A percentile compares a stretch with the other conserved stretches of the same genome.
Evolutionary conservation across 2,797 vertebrate species (phyloP).

Genomic region (Nyctibius grandis): DNA sequence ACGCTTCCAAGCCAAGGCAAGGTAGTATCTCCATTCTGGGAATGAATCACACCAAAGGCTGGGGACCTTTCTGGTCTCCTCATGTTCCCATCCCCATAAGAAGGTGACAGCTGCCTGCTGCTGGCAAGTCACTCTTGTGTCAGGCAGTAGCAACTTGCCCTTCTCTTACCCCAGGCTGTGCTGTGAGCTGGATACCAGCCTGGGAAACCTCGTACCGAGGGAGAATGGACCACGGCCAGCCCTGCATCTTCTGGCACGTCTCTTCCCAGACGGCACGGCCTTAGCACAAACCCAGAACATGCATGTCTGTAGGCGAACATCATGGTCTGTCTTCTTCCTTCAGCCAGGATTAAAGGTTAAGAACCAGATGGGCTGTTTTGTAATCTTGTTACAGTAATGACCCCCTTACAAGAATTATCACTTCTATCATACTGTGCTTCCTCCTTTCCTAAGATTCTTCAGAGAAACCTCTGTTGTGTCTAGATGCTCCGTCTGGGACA

Average conservation of each 20-base stretch:
- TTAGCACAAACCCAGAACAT: background rate
- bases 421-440: background rate
- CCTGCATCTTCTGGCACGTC: rapidly evolving
- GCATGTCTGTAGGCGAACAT: background rate
- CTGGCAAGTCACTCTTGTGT: background rate
- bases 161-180: background rate
- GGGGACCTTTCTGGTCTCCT: background rate
- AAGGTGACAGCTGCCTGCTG: rapidly evolving
- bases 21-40: background rate
- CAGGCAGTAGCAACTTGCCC: background rate
- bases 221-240: background rate
- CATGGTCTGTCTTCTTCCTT: background rate
- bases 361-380: background rate
- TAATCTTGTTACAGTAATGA: slow-evolving; percentile 12
- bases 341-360: background rate
- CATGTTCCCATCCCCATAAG: background rate
- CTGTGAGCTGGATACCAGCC: background rate
- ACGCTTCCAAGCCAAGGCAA: background rate
- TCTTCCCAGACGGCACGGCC: background rate
- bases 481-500: background rate
- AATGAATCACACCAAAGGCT: background rate
- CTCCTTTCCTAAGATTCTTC: background rate
- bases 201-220: background rate
- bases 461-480: background rate
- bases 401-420: background rate